Conservation (phyloP, 1,140 invertebrate species). For the Eurosta solidaginis region DNA sequence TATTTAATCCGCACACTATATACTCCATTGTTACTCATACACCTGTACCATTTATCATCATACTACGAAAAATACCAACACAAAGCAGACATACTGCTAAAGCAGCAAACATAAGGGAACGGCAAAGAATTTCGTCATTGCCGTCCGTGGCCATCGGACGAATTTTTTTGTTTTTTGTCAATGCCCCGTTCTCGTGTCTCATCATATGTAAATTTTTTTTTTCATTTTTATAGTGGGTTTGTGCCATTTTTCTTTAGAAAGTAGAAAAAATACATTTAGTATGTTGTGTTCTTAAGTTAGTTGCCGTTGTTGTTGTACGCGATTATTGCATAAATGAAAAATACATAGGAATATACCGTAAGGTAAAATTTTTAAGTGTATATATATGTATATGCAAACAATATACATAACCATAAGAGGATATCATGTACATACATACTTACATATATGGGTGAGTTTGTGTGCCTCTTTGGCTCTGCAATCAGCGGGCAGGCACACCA, state of each 20-base stretch:
- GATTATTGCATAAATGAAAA: constrained; percentile 30
- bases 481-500: background rate
- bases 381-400: no score
- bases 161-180: constrained; percentile 1
- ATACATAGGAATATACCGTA: background rate
- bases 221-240: constrained; percentile 26
- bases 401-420: no score
- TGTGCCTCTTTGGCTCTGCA: background rate
- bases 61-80: constrained; percentile 23
- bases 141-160: constrained; percentile 17
- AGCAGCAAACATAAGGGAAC: constrained; percentile 31
- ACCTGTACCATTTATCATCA: constrained; percentile 13
- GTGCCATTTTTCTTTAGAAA: constrained; percentile 29
- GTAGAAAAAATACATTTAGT: constrained; percentile 15
- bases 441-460: no score
- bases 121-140: constrained; percentile 58
- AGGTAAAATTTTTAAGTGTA: background rate
- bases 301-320: constrained; percentile 17
- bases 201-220: constrained; percentile 6
- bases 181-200: background rate
- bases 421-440: no score
- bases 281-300: constrained; percentile 20
- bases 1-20: constrained; percentile 9
- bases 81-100: constrained; percentile 9
- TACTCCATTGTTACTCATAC: constrained; percentile 15